Evolutionary conservation across 1,140 invertebrate species (phyloP), one percentile per base, ranked within the genome.

Genomic region (Bacillus rossius): DNA sequence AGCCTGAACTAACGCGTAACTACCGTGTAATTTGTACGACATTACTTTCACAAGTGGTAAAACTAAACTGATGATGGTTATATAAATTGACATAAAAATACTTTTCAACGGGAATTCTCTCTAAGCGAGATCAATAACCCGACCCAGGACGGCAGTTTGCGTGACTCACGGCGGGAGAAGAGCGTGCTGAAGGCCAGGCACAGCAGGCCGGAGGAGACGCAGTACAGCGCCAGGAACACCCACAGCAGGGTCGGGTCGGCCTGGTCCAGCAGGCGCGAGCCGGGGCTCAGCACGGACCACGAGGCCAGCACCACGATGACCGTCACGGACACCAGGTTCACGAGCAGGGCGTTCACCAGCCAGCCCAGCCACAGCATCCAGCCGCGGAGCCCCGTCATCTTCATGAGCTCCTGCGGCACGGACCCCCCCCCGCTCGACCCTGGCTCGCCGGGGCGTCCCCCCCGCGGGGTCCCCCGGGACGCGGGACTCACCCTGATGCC

Each of bases 321-420:
- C 22, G 71, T 60, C 3, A 80, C 71, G 1, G 71, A 68, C 22
- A 75, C 69, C 2, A 80, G 64, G 34, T 79, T 61, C 1, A 83
- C 66, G 52, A 84, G 75, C 16, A 84, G 61, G 51, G 81, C 78
- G 59, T 83, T 80, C 3, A 81, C 64, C 64, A 84, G 84, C 82
- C 84, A 85, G 14, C 82, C 80, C 2, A 76, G 43, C 83, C 84
- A 86, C 57, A 86, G 75, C 52, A 85, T 69, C 77, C 79, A 86
- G 47, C 76, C 77, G 56, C 77, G 76, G 42, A 87, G 64, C 8
- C 85, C 85, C 77, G 84, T 84, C 74, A 87, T 84, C 72, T 84
- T 85, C 83, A 86, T 84, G 8, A 84, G 76, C 73, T 87, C 85
- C 83, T 85, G 62, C 23, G 65, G 60, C 71, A 66, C 47, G 70